Percentiles rank a stretch among this genome's conserved stretches.
Evolutionary conservation across 2,888 invertebrate genomes (phyloP).

Genomic region (Pyrrhosoma nymphula): DNA sequence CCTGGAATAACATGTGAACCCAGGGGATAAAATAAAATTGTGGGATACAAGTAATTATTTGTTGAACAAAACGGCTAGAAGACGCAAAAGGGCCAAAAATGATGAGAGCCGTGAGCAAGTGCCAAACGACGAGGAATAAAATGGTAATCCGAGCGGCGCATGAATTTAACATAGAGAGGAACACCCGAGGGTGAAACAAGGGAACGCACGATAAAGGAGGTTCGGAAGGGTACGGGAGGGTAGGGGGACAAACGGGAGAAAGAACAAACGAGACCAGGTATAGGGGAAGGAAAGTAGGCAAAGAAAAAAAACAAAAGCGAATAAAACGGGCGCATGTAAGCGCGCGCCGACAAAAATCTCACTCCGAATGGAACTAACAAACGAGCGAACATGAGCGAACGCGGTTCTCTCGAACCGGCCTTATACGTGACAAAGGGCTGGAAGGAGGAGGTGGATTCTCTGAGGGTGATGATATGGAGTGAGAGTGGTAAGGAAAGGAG

Average conservation of each 20-base stretch:
- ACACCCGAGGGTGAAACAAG: neutral
- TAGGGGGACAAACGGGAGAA: too few species aligned
- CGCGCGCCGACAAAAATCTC: conserved; percentile 15
- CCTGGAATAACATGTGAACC: too few species aligned
- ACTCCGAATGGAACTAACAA: neutral
- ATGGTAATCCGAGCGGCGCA: neutral
- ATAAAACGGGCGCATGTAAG: neutral
- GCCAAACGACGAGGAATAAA: neutral
- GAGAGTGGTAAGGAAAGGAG: neutral
- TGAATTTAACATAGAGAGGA: neutral
- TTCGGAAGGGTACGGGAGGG: too few species aligned
- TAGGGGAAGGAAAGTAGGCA: neutral
- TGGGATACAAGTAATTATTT: neutral
- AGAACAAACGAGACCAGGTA: neutral
- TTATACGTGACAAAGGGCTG: neutral
- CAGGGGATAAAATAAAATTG: neutral
- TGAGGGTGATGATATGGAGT: neutral
- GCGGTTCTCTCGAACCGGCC: neutral
- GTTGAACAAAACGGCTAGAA: neutral
- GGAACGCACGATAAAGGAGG: neutral
- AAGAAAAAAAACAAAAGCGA: neutral
- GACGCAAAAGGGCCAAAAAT: neutral
- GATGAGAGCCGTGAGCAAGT: neutral
- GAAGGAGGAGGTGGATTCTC: neutral
- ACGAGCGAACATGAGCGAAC: neutral